These are phyloP conservation scores for Murina feae DNA, from an alignment of 2,113 vertebrate species.

Conservation along the genomic window DNA sequence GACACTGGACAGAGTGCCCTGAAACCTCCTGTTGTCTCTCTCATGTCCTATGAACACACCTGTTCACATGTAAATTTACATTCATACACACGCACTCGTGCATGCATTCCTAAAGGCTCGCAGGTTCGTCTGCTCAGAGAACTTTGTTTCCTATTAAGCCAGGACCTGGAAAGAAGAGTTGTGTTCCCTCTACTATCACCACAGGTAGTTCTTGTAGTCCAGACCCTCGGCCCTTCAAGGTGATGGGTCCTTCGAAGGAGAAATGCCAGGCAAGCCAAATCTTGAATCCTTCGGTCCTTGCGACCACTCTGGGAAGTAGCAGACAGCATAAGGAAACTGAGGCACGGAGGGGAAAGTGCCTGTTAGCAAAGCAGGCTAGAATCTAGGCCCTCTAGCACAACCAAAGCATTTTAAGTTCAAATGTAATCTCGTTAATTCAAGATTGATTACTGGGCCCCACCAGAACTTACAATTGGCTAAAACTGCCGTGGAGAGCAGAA, in stretches of 20 bases:
- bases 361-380: not conserved
- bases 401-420: not conserved
- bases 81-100: not conserved
- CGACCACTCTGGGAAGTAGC: not conserved
- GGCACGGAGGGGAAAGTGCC: not conserved
- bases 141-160: not conserved
- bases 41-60: not conserved
- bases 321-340: not conserved
- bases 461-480: not conserved
- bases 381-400: not conserved
- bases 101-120: rapidly evolving
- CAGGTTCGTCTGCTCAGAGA: not conserved
- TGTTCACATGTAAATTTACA: not conserved
- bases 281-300: not conserved
- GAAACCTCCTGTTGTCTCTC: not conserved
- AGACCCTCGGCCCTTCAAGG: not conserved
- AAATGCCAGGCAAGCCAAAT: not conserved
- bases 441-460: not conserved
- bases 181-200: not conserved
- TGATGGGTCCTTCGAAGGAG: not conserved
- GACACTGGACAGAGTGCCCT: not conserved
- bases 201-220: not conserved
- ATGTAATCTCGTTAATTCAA: not conserved
- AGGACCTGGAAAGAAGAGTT: not conserved
- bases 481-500: not conserved